Conservation (phyloP, 2,888 invertebrate genomes). For the Andrena minutula region DNA sequence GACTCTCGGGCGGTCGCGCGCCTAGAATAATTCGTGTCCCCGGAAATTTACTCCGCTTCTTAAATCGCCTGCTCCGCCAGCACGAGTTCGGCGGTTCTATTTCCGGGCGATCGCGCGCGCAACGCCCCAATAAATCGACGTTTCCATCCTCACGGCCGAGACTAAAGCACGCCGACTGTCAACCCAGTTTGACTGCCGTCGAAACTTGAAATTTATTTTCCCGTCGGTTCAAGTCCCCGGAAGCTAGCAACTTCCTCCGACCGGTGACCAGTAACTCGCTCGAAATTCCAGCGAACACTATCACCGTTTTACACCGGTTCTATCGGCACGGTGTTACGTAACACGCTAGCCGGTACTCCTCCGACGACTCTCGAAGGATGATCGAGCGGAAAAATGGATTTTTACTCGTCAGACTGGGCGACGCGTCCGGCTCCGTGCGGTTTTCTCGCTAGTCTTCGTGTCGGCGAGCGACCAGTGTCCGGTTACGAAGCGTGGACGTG, state of each 20-base stretch:
- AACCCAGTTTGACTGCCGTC: slow-evolving; percentile 2
- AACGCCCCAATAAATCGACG: slow-evolving; percentile 16
- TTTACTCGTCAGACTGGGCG: slow-evolving; percentile 20
- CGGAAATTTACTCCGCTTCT: slow-evolving; percentile 26
- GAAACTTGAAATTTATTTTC: slow-evolving; percentile 39
- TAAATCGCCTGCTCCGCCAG: neutral
- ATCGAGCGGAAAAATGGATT: slow-evolving; percentile 8
- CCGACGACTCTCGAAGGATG: slow-evolving; percentile 17
- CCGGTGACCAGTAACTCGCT: neutral
- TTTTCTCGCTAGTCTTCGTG: slow-evolving; percentile 24
- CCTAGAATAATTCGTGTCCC: slow-evolving; percentile 37
- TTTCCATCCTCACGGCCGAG: slow-evolving; percentile 5
- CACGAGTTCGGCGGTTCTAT: neutral
- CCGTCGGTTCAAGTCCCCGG: slow-evolving; percentile 24
- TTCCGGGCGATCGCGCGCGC: slow-evolving; percentile 5
- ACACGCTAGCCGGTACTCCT: neutral
- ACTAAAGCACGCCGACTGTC: neutral
- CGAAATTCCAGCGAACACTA: neutral
- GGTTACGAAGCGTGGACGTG: slow-evolving; percentile 52
- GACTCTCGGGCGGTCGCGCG: slow-evolving; percentile 1
- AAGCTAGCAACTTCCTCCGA: slow-evolving; percentile 9
- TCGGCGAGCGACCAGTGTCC: slow-evolving; percentile 53
- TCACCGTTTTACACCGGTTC: neutral
- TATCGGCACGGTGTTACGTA: slow-evolving; percentile 22
- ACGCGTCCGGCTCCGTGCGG: slow-evolving; percentile 31